Evolutionary conservation across 53 echinoderm and acorn worm species (phyloP).

Genomic region (Crossaster papposus): DNA sequence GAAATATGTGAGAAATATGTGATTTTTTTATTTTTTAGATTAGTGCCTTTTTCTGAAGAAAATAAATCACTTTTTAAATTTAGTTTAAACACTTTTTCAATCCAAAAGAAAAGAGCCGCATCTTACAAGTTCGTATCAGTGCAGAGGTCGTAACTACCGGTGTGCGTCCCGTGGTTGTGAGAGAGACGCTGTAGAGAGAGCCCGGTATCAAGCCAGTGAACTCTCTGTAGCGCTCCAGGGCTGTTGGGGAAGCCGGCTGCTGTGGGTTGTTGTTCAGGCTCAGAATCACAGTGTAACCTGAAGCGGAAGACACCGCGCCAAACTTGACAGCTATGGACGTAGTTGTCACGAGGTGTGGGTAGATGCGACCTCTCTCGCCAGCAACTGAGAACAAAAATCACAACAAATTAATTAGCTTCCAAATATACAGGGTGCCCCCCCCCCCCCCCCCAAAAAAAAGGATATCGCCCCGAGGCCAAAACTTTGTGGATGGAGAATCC

Average conservation of each 20-base stretch:
- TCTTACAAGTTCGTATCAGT: constrained; percentile 51
- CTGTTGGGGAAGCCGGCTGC: not conserved
- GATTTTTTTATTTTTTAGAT: not conserved
- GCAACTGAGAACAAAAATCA: not conserved
- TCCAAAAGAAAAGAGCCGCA: not conserved
- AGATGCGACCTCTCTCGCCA: constrained; percentile 22
- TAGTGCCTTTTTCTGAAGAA: too few relatives aligned
- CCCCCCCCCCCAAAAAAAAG: too few relatives aligned
- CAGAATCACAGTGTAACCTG: constrained; percentile 20
- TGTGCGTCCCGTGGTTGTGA: not conserved
- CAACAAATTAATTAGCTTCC: not conserved
- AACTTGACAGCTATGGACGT: constrained; percentile 48
- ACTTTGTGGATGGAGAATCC: too few relatives aligned
- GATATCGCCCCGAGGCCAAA: too few relatives aligned
- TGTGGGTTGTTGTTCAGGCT: not conserved
- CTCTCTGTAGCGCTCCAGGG: not conserved
- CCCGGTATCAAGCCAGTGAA: constrained; percentile 30
- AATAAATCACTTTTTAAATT: too few relatives aligned
- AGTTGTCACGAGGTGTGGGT: constrained; percentile 22
- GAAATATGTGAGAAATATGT: not conserved
- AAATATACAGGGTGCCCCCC: too few relatives aligned
- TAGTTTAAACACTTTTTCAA: too few relatives aligned
- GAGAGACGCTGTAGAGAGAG: constrained; percentile 10
- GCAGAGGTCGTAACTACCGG: constrained; percentile 1
- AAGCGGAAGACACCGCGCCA: not conserved